Base-by-base conservation (phyloP, 2,888 invertebrate species). In the Drosophila stalkeri region DNA sequence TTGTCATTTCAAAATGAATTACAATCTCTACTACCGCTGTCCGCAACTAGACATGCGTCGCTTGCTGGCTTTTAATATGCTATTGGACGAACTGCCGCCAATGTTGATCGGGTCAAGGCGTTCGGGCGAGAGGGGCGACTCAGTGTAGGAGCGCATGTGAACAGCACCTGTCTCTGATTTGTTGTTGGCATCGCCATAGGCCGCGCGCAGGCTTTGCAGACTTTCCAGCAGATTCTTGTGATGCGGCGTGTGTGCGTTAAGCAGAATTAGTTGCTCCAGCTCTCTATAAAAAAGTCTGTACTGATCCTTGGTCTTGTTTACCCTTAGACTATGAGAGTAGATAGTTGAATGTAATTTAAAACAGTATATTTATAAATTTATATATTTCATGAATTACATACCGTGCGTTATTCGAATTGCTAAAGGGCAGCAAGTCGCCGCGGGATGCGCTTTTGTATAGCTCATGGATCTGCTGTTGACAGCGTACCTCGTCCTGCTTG, bases 201-300 rank as follows among this genome's bases (percentile, higher is more conserved):
- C 91, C 0, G 85, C 82, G 12, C 91, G 87, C 5, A 91, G 74
- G 39, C 98, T 98, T 33, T 97, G 94, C 52, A 99, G 93, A 90
- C 97, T 97, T 56, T 96, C 95, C 52, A 98, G 93, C 20, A 98
- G 94, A 67, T 95, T 95, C 72, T 95, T 95, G 91, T 99, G 99
- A 78, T 95, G 96, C 5, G 96, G 94, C 0, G 98, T 96, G 61
- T 96, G 96, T 33, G 96, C 94, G 91, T 97, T 96, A 33, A 95
- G 95, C 63, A 97, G 96, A 1, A 99, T 93, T 43, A 98, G 94
- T 14, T 95, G 95, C 92, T 99, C 99, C 55, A 99, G 92, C 92
- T 99, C 99, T 37, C 95, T 94, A 97, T 98, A 99, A 92, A 99
- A 95, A 35, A 97, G 95, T 52, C 97, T 95, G 94, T 99, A 99